Base-by-base conservation (phyloP, 2,113 vertebrate genomes). In the Takifugu flavidus region DNA sequence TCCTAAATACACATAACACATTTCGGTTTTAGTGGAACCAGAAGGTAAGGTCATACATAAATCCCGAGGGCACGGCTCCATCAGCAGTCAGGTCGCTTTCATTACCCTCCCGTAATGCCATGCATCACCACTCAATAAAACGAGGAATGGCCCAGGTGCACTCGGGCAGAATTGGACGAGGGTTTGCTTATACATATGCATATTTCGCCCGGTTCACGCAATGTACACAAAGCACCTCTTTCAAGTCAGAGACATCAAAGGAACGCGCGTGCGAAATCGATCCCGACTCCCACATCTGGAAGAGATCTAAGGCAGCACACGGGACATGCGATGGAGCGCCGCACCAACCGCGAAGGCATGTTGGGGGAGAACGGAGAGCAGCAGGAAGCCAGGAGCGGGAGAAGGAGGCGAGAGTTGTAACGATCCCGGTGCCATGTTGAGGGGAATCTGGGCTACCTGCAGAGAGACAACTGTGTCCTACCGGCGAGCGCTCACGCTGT, bases 261-360 rank as follows among this genome's bases (percentile, higher is more conserved):
- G 58, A 59, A 29, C 42, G 57, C 49, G 63, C 62, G 62, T 13
- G 68, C 50, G 29, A 44, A 56, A 44, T 8, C 52, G 80, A 63
- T 77, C 25, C 25, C 25, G 55, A 84, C 56, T 63, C 80, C 80
- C 74, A 67, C 82, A 87, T 85, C 84, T 88, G 85, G 82, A 87
- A 88, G 72, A 79, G 62, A 62, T 80, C 67, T 58, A 56, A 59
- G 72, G 54, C 31, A 29, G 58, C 69, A 58, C 75, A 75, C 82
- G 64, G 62, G 64, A 62, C 50, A 65, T 8, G 61, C 46, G 29
- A 75, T 71, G 74, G 53, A 65, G 70, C 77, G 47, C 62, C 67
- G 74, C 72, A 80, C 74, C 75, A 81, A 76, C 75, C 72, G 77
- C 68, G 77, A 62, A 66, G 78, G 73, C 70, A 78, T 80, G 67